A percentile compares a stretch with the other conserved stretches of the same genome.
These are phyloP conservation scores for Progne subis DNA, from an alignment of 2,113 vertebrate genomes.

Conservation along the genomic window DNA sequence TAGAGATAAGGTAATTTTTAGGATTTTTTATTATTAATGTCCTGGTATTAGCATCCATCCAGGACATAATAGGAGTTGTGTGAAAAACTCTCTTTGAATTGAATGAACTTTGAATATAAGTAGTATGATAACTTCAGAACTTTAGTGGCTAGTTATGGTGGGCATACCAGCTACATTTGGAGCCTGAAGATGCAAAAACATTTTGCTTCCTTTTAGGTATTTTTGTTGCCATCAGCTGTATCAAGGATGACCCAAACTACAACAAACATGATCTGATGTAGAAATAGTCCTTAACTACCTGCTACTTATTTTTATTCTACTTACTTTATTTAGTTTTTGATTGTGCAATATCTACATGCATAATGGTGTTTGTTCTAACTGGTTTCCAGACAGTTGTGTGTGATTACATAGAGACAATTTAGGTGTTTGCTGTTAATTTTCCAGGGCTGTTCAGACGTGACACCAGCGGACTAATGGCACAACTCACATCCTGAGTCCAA, in stretches of 20 bases:
- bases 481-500: slow-evolving; percentile 11
- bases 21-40: background rate
- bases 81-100: background rate
- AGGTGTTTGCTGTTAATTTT: background rate
- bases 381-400: background rate
- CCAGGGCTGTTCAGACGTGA: background rate
- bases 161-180: background rate
- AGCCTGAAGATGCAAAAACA: background rate
- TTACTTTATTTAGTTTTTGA: background rate
- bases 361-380: background rate
- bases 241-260: background rate
- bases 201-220: background rate
- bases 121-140: background rate
- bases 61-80: background rate
- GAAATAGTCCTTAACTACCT: background rate
- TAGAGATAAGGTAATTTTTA: background rate
- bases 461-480: background rate
- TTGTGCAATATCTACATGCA: background rate
- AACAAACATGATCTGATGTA: background rate
- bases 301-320: background rate
- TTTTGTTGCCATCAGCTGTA: background rate
- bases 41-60: background rate
- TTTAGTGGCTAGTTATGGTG: background rate
- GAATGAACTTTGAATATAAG: background rate
- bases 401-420: background rate